Evolutionary conservation across 2,113 vertebrate species (phyloP).

Genomic region (Todiramphus saurophagus): DNA sequence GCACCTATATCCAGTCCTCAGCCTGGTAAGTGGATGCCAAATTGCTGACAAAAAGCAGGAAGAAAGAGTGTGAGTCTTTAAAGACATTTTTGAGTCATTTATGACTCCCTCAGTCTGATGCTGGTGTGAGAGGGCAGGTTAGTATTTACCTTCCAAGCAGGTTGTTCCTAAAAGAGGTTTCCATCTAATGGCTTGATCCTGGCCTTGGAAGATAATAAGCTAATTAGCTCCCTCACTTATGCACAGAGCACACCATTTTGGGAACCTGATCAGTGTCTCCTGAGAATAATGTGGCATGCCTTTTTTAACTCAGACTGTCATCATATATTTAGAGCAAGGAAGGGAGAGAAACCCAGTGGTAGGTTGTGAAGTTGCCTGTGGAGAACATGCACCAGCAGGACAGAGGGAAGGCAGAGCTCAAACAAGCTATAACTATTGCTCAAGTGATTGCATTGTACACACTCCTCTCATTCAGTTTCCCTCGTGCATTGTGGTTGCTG

Average conservation of each 20-base stretch:
- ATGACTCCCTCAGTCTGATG: background rate
- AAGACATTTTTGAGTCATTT: background rate
- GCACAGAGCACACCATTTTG: background rate
- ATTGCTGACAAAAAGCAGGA: slow-evolving; percentile 5
- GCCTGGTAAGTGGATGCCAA: background rate
- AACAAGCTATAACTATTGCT: background rate
- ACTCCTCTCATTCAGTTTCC: background rate
- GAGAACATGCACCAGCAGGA: background rate
- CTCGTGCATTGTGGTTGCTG: background rate
- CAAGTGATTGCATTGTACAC: no score
- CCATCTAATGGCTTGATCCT: background rate
- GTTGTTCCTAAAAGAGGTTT: background rate
- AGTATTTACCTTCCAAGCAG: background rate
- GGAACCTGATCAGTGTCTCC: background rate
- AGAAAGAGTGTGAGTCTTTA: background rate
- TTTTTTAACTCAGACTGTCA: background rate
- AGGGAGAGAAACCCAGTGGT: background rate
- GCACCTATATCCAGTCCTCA: background rate
- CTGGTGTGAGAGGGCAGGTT: background rate
- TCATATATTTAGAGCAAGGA: background rate
- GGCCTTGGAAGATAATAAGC: background rate
- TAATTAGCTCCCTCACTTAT: background rate
- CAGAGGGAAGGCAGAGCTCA: background rate
- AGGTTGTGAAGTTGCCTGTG: background rate
- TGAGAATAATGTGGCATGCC: background rate